Evolutionary conservation across 2,113 vertebrate genomes (phyloP).

Genomic region (Emberiza fucata): DNA sequence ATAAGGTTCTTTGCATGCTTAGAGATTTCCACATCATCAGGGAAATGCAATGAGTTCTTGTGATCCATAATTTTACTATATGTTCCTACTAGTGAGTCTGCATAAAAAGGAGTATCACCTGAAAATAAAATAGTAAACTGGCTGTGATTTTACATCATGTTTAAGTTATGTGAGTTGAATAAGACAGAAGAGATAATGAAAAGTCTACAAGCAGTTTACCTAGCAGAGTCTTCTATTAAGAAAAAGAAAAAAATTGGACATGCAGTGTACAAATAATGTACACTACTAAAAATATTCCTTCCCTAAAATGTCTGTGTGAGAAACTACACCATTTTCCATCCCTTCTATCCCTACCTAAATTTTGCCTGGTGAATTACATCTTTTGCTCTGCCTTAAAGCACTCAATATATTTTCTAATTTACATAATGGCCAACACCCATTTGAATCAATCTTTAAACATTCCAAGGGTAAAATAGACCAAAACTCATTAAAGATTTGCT

Average conservation of each 20-base stretch:
- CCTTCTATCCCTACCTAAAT: neutral
- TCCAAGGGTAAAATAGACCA: neutral
- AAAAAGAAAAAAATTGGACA: neutral
- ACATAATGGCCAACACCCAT: neutral
- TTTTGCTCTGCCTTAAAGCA: neutral
- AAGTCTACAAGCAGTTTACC: neutral
- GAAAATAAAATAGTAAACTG: slow-evolving; percentile 33
- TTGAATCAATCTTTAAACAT: neutral
- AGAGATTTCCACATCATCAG: slow-evolving; percentile 97
- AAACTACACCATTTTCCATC: neutral
- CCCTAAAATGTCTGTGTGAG: neutral
- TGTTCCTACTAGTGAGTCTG: slow-evolving; percentile 96
- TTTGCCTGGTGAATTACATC: neutral
- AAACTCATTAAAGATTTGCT: neutral
- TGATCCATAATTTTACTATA: slow-evolving; percentile 99
- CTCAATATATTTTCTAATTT: neutral
- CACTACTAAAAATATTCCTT: neutral
- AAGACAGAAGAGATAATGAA: neutral
- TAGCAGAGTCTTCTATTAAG: neutral
- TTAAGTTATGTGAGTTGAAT: neutral
- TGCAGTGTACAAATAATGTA: neutral
- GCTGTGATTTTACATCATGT: neutral
- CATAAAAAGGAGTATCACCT: slow-evolving; percentile 98
- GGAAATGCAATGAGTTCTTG: slow-evolving; percentile 96
- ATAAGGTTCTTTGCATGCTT: slow-evolving; percentile 96